Conservation (phyloP, 1,140 invertebrate genomes). For the Medauroidea extradentata region DNA sequence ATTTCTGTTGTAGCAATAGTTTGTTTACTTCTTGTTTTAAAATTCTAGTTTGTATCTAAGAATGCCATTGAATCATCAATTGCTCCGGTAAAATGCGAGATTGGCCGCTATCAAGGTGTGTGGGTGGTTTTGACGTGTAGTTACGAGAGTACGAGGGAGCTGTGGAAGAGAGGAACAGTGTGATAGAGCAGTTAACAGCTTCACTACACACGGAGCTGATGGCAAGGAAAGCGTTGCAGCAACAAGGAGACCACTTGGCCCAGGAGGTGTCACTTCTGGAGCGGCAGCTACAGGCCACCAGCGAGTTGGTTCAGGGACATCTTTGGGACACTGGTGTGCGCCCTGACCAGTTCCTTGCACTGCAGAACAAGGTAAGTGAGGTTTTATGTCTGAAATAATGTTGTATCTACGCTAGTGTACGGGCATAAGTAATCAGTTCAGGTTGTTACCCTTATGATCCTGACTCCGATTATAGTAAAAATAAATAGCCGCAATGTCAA, state of each 20-base stretch:
- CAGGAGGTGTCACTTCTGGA: slow-evolving; percentile 7
- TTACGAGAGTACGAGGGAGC: slow-evolving; percentile 7
- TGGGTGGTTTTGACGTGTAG: background rate
- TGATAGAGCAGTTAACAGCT: slow-evolving; percentile 1
- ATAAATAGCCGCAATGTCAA: too few species aligned
- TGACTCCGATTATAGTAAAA: too few species aligned
- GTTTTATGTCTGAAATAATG: background rate
- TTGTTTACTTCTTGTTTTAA: too few species aligned
- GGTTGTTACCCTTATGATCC: too few species aligned
- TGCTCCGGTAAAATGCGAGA: too few species aligned
- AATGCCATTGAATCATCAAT: too few species aligned
- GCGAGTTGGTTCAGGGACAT: slow-evolving; percentile 5
- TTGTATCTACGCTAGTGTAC: too few species aligned
- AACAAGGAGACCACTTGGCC: slow-evolving; percentile 9
- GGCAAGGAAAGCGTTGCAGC: slow-evolving; percentile 1
- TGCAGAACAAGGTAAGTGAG: slow-evolving; percentile 1
- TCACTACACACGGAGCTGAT: background rate
- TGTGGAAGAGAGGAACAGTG: slow-evolving; percentile 6
- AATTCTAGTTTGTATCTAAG: too few species aligned
- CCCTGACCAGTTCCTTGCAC: slow-evolving; percentile 2
- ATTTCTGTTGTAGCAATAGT: too few species aligned
- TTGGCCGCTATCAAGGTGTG: too few species aligned
- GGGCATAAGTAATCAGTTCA: too few species aligned
- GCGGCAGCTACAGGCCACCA: slow-evolving; percentile 7
- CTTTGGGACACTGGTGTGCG: slow-evolving; percentile 11